Percentiles rank a stretch among this genome's conserved stretches.
Evolutionary conservation across 92 coral and sea anemone species (phyloP).

Genomic region (Ricordea florida): DNA sequence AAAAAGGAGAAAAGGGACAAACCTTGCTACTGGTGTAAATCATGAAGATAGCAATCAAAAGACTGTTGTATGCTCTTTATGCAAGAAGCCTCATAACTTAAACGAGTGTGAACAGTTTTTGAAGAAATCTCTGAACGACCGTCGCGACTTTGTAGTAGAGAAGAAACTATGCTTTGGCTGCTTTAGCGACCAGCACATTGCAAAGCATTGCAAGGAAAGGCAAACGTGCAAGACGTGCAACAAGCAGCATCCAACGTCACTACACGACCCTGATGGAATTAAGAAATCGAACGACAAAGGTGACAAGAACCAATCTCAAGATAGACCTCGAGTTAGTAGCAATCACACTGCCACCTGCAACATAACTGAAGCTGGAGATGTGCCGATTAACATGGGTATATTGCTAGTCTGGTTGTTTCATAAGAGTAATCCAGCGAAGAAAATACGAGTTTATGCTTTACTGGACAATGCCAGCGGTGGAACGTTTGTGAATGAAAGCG

Average conservation of each 20-base stretch:
- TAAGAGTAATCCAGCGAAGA: slow-evolving; percentile 10
- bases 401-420: slow-evolving; percentile 47
- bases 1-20: background rate
- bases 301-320: background rate
- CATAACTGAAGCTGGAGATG: slow-evolving; percentile 50
- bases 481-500: slow-evolving; percentile 58
- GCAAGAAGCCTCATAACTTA: slow-evolving; percentile 54
- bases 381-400: slow-evolving; percentile 43
- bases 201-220: slow-evolving; percentile 51
- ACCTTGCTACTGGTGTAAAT: background rate
- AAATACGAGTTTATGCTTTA: slow-evolving; percentile 50
- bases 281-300: background rate
- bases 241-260: slow-evolving; percentile 67
- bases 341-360: slow-evolving; percentile 36
- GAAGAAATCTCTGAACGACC: slow-evolving; percentile 49
- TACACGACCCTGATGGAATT: slow-evolving; percentile 43
- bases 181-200: slow-evolving; percentile 50
- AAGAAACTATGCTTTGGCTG: slow-evolving; percentile 68
- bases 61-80: slow-evolving; percentile 33
- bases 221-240: slow-evolving; percentile 60
- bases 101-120: slow-evolving; percentile 66
- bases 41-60: background rate
- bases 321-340: background rate
- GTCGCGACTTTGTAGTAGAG: slow-evolving; percentile 49
- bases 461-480: slow-evolving; percentile 70